Evolutionary conservation across 2,888 invertebrate genomes (phyloP).

Genomic region (Heliothis peltigera): DNA sequence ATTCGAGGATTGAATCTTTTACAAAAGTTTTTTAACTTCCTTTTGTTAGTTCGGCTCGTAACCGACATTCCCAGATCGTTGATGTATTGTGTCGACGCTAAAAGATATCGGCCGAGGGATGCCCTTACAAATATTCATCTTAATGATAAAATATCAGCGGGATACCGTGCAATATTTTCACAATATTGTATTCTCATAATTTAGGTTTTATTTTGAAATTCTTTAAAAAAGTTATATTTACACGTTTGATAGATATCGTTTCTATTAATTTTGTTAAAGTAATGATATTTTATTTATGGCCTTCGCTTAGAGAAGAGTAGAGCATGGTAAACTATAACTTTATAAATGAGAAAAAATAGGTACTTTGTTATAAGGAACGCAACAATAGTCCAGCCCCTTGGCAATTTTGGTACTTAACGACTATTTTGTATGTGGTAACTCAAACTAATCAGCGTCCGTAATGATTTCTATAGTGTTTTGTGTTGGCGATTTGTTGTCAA

Average conservation of each 20-base stretch:
- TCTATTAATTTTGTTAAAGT: slow-evolving; percentile 31
- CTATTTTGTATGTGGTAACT: slow-evolving; percentile 22
- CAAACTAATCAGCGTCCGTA: slow-evolving; percentile 52
- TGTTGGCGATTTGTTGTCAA: slow-evolving; percentile 58
- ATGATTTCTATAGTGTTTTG: slow-evolving; percentile 68
- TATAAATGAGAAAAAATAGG: not conserved
- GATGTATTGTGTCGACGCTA: slow-evolving; percentile 82
- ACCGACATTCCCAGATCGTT: slow-evolving; percentile 89
- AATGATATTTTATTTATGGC: slow-evolving; percentile 45
- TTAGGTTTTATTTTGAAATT: slow-evolving; percentile 69
- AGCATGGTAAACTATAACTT: slow-evolving; percentile 3
- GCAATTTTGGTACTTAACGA: slow-evolving; percentile 20
- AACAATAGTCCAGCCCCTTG: slow-evolving; percentile 32
- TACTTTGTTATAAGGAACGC: not conserved
- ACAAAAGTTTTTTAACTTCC: slow-evolving; percentile 84
- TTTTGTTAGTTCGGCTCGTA: slow-evolving; percentile 83
- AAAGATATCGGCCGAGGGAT: slow-evolving; percentile 80
- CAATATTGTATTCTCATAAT: slow-evolving; percentile 82
- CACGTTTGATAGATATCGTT: slow-evolving; percentile 69
- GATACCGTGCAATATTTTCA: slow-evolving; percentile 83
- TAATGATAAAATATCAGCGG: slow-evolving; percentile 88
- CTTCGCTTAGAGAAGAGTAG: slow-evolving; percentile 3
- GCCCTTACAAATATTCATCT: slow-evolving; percentile 79
- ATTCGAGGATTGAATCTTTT: slow-evolving; percentile 79
- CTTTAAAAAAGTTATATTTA: slow-evolving; percentile 66